Conservation (phyloP, 2,113 vertebrate species). For the Butorides virescens region DNA sequence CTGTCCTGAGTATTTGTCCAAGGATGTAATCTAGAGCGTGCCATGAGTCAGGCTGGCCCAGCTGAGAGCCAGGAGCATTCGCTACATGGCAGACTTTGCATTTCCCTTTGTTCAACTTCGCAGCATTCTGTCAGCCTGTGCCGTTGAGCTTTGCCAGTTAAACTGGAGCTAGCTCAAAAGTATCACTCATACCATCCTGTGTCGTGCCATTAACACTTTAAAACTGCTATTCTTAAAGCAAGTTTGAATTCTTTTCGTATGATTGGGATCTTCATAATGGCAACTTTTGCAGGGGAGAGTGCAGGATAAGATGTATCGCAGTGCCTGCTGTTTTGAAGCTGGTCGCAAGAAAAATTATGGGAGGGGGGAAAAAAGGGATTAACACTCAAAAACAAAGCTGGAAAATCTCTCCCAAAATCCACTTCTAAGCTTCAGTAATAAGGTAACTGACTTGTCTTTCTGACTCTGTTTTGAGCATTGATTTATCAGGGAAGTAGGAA, state of each 20-base stretch:
- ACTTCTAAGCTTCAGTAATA: not conserved
- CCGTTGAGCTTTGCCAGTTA: not conserved
- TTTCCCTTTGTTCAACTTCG: not conserved
- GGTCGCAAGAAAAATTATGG: not conserved
- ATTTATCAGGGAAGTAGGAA: not conserved
- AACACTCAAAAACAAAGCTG: not conserved
- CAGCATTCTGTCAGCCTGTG: not conserved
- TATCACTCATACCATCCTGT: too few species aligned
- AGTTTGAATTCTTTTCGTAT: not conserved
- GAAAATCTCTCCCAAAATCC: not conserved
- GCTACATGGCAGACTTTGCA: not conserved
- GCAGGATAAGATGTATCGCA: not conserved
- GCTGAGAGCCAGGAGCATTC: not conserved
- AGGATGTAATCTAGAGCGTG: not conserved
- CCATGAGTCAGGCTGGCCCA: not conserved
- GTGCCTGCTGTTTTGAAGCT: not conserved
- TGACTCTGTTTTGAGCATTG: not conserved
- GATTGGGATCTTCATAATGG: not conserved
- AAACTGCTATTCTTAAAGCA: not conserved
- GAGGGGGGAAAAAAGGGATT: not conserved
- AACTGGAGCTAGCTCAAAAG: not conserved
- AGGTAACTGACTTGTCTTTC: not conserved
- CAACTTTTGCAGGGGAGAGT: not conserved
- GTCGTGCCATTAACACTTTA: not conserved
- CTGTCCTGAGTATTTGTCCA: not conserved